Conservation (phyloP, 2,113 vertebrate genomes). For the Herpetotheres cachinnans region DNA sequence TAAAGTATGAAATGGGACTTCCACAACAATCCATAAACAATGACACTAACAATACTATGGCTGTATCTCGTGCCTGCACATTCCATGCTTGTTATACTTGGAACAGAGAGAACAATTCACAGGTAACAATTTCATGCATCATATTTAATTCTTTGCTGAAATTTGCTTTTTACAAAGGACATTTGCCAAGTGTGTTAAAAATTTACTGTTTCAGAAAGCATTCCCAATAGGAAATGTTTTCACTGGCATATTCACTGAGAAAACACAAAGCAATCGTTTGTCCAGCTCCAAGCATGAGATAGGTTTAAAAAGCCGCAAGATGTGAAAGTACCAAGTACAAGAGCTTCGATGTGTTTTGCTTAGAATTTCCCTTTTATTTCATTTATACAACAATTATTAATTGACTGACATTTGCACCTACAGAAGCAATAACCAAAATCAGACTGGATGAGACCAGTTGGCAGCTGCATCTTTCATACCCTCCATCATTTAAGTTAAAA, state of each 20-base stretch:
- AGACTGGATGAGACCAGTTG: background rate
- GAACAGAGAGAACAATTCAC: constrained; percentile 23
- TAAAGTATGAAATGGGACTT: constrained; percentile 64
- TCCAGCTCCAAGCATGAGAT: background rate
- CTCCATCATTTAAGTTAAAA: background rate
- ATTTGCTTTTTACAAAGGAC: constrained; percentile 11
- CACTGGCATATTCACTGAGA: background rate
- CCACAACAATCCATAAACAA: constrained; percentile 46
- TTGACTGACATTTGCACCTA: background rate
- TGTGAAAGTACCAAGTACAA: background rate
- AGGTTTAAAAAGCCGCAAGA: background rate
- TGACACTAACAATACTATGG: background rate
- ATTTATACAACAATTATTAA: background rate
- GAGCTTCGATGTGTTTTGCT: background rate
- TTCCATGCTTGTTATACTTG: background rate
- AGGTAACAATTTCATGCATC: constrained; percentile 35
- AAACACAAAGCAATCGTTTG: background rate
- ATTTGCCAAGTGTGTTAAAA: constrained; percentile 32
- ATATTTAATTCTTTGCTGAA: constrained; percentile 14
- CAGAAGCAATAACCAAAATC: background rate
- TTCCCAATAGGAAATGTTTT: constrained; percentile 39
- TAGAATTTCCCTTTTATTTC: background rate
- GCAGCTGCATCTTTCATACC: background rate
- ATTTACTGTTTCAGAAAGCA: constrained; percentile 14
- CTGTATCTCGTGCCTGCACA: constrained; percentile 26